phyloP scores from a whole-genome alignment of 1,140 invertebrate genomes.

The Bombyx mandarina region DNA sequence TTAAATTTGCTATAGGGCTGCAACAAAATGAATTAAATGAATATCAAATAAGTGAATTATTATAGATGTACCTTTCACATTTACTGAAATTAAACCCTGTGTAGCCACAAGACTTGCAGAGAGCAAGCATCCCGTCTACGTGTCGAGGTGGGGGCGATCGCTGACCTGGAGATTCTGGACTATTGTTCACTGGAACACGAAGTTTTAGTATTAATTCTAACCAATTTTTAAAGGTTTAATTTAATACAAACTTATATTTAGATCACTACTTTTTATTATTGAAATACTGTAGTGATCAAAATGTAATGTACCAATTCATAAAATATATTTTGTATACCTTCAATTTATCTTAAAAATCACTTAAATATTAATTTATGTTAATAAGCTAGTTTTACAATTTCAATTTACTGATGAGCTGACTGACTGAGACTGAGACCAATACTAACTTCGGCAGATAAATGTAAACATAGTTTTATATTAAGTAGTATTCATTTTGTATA shows the following conservation, averaged over 20 bases:
- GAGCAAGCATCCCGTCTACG: constrained; percentile 78
- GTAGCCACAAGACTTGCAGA: constrained; percentile 81
- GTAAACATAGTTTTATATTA: not conserved
- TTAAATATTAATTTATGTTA: too few relatives aligned
- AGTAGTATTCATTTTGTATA: constrained; percentile 1
- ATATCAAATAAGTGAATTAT: constrained; percentile 3
- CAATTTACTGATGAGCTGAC: too few relatives aligned
- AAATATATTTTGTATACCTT: too few relatives aligned
- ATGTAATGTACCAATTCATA: too few relatives aligned
- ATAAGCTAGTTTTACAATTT: too few relatives aligned
- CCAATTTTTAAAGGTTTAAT: not conserved
- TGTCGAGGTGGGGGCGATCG: constrained; percentile 71
- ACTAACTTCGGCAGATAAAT: not conserved
- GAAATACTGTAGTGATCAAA: too few relatives aligned
- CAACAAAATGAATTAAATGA: not conserved
- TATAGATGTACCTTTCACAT: constrained; percentile 73
- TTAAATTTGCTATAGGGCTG: too few relatives aligned
- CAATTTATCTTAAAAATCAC: too few relatives aligned
- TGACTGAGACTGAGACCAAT: too few relatives aligned
- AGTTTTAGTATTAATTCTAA: not conserved
- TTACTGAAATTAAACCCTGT: constrained; percentile 79
- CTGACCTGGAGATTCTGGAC: constrained; percentile 49
- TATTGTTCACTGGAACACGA: constrained; percentile 30
- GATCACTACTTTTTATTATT: too few relatives aligned
- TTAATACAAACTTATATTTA: not conserved